Conservation (phyloP, 2,797 vertebrate genomes). For the Rhabdomys pumilio region DNA sequence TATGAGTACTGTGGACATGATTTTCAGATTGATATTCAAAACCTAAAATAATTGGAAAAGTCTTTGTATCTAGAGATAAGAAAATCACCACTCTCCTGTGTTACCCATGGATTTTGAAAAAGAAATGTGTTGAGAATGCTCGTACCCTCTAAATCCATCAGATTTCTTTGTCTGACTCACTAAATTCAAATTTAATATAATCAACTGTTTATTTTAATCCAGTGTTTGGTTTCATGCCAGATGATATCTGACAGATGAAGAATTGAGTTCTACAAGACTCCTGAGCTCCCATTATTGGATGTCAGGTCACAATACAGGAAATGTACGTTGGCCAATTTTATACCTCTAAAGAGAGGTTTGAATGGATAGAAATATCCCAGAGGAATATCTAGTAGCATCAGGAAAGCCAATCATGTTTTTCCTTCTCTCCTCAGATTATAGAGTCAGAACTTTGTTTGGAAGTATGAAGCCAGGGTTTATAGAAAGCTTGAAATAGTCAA, state of each 20-base stretch:
- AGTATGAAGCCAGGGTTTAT: not conserved
- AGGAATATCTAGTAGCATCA: not conserved
- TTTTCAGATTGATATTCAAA: not conserved
- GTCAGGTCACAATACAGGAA: not conserved
- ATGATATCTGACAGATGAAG: not conserved
- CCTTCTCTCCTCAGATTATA: not conserved
- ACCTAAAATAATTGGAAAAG: not conserved
- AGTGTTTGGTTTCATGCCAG: conserved; percentile 7
- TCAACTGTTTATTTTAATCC: not conserved
- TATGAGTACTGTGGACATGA: not conserved
- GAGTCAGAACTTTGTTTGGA: not conserved
- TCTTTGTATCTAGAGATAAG: conserved; percentile 57
- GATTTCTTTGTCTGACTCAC: conserved; percentile 27
- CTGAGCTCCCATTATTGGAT: not conserved
- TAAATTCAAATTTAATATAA: conserved; percentile 45
- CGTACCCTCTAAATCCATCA: not conserved
- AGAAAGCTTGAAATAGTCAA: not conserved
- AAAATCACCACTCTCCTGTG: not conserved
- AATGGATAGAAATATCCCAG: not conserved
- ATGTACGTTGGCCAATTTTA: not conserved
- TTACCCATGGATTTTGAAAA: not conserved
- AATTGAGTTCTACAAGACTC: not conserved
- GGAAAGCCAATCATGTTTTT: not conserved
- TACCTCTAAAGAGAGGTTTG: not conserved
- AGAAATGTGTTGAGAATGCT: not conserved